Evolutionary conservation across 2,888 invertebrate species (phyloP), one percentile per base, ranked within the genome.

Genomic region (Lymantria dispar): DNA sequence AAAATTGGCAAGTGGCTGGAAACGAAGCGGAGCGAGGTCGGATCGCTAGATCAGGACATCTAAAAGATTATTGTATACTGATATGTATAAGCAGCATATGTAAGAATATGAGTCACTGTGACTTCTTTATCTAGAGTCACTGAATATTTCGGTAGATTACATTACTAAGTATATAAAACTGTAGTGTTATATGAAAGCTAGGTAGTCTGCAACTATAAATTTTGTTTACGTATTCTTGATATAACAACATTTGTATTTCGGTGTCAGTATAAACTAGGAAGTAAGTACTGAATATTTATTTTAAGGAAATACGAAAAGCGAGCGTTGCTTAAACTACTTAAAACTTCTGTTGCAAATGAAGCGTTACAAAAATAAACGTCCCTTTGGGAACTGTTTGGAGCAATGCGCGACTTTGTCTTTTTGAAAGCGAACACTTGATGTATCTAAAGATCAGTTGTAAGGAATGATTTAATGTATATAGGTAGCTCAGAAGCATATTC

Each of bases 301-400:
- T 80, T 72, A 75, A 75, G 73, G 68, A 73, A 80, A 79, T 72
- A 76, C 74, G 74, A 68, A 71, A 72, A 64, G 67, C 64, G 71
- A 76, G 66, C 74, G 72, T 75, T 75, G 71, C 75, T 76, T 72
- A 70, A 80, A 79, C 83, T 84, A 83, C 79, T 85, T 81, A 79
- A 80, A 84, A 85, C 75, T 85, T 85, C 65, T 69, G 78, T 78
- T 78, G 80, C 79, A 85, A 85, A 85, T 85, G 83, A 85, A 84
- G 80, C 83, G 82, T 83, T 78, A 81, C 80, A 80, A 80, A 83
- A 83, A 81, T 81, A 79, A 80, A 76, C 76, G 78, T 70, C 64
- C 72, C 72, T 68, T 58, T 60, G 69, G 70, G 69, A 54, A 63
- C 69, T 70, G 68, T 59, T 64, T 62, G 58, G 59, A 61, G 55